Percentiles rank a stretch among this genome's conserved stretches.
phyloP scores from a whole-genome alignment of 2,888 invertebrate genomes.

The Eumerus sabulonum region DNA sequence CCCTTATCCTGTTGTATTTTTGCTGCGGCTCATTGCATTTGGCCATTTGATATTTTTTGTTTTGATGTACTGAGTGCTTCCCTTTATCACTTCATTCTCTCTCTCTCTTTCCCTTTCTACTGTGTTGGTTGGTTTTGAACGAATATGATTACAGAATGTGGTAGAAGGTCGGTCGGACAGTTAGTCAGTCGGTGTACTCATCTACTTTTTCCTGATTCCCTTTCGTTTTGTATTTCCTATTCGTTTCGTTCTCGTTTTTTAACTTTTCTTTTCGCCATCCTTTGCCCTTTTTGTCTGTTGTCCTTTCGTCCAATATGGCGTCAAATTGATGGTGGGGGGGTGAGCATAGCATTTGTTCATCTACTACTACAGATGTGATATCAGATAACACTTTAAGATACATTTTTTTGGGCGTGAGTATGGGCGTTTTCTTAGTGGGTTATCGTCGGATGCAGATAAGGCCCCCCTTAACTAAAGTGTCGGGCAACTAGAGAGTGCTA shows the following conservation, averaged over 20 bases:
- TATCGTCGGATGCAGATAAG: slow-evolving; percentile 7
- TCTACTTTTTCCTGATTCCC: not conserved
- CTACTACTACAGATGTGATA: slow-evolving; percentile 13
- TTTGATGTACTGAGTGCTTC: slow-evolving; percentile 4
- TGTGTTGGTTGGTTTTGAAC: slow-evolving; percentile 12
- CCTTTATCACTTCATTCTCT: slow-evolving; percentile 15
- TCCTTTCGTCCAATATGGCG: too few species aligned
- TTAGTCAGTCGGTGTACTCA: not conserved
- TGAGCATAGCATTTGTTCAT: too few species aligned
- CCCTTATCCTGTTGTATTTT: not conserved
- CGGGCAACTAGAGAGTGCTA: too few species aligned
- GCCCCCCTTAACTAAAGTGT: slow-evolving; percentile 3
- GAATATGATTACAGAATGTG: slow-evolving; percentile 31
- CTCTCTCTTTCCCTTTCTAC: slow-evolving; percentile 16
- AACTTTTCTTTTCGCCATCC: not conserved
- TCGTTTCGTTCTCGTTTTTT: slow-evolving; percentile 17
- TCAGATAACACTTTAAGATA: slow-evolving; percentile 30
- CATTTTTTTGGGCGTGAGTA: slow-evolving; percentile 3
- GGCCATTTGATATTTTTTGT: slow-evolving; percentile 13
- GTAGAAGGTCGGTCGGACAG: too few species aligned
- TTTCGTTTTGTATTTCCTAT: slow-evolving; percentile 38
- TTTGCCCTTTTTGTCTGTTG: slow-evolving; percentile 24
- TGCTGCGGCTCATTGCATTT: slow-evolving; percentile 58
- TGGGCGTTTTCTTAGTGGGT: slow-evolving; percentile 24
- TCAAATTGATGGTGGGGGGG: slow-evolving; percentile 8